phyloP scores from a whole-genome alignment of 2,888 invertebrate genomes.

The Pseudoips prasinana region DNA sequence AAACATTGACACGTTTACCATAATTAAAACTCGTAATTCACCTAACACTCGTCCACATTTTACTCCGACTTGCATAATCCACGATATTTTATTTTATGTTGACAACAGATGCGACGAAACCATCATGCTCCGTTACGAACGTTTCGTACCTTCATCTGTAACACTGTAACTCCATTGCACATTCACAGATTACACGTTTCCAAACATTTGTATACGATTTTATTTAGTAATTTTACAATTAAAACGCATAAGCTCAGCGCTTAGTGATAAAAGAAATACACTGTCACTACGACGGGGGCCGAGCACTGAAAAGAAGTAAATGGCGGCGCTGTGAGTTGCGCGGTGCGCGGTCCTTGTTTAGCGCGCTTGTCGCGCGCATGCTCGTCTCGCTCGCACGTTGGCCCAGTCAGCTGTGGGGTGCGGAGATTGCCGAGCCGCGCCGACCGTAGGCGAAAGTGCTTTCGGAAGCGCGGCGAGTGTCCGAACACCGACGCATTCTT shows the following conservation, averaged over 20 bases:
- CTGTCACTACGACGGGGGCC: constrained; percentile 72
- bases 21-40: constrained; percentile 54
- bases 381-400: constrained; percentile 53
- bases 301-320: constrained; percentile 75
- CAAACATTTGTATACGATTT: constrained; percentile 60
- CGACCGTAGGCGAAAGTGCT: constrained; percentile 75
- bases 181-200: constrained; percentile 52
- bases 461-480: constrained; percentile 59
- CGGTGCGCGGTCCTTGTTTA: constrained; percentile 51
- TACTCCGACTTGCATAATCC: constrained; percentile 78
- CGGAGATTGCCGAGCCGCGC: constrained; percentile 60
- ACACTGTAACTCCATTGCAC: constrained; percentile 49
- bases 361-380: constrained; percentile 28
- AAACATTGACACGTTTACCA: constrained; percentile 31
- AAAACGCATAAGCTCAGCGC: constrained; percentile 64
- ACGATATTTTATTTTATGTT: constrained; percentile 76
- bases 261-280: constrained; percentile 57
- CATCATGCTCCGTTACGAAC: constrained; percentile 60
- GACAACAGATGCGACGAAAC: constrained; percentile 71
- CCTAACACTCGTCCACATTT: constrained; percentile 75
- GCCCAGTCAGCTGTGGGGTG: constrained; percentile 76
- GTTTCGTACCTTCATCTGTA: constrained; percentile 45
- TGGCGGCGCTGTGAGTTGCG: constrained; percentile 70
- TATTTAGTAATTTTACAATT: constrained; percentile 67
- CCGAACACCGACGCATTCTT: constrained; percentile 53